Percentiles rank a stretch among this genome's conserved stretches.
phyloP scores from a whole-genome alignment of 2,888 invertebrate species.

The Lutraria lutraria region DNA sequence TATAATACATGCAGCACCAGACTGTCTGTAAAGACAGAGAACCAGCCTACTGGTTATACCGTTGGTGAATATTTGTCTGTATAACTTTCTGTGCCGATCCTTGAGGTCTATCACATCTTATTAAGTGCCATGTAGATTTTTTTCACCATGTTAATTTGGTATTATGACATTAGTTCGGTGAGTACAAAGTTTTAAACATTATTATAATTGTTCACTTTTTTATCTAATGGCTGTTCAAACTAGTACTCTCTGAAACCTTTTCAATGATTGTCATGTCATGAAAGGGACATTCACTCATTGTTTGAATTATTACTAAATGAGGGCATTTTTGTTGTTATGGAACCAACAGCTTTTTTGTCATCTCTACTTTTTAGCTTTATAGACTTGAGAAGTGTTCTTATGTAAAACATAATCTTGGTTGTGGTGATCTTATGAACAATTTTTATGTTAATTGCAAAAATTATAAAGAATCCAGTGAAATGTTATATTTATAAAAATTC shows the following conservation, averaged over 20 bases:
- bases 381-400: too few relatives aligned
- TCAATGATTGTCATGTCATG: background rate
- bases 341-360: too few relatives aligned
- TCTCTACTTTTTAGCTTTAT: too few relatives aligned
- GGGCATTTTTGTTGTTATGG: too few relatives aligned
- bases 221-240: background rate
- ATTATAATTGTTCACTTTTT: background rate
- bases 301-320: too few relatives aligned
- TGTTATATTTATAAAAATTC: too few relatives aligned
- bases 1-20: slow-evolving; percentile 52
- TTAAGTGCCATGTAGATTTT: background rate
- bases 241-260: background rate
- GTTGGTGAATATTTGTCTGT: slow-evolving; percentile 34
- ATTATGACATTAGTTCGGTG: background rate
- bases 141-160: background rate
- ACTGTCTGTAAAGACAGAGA: slow-evolving; percentile 35
- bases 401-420: too few relatives aligned
- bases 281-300: background rate
- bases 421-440: too few relatives aligned
- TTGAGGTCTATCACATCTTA: background rate
- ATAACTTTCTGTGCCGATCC: background rate
- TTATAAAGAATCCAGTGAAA: too few relatives aligned
- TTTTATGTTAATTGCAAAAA: too few relatives aligned
- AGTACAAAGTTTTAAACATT: background rate
- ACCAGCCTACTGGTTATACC: slow-evolving; percentile 36